A percentile compares a stretch with the other conserved stretches of the same genome.
phyloP scores from a whole-genome alignment of 2,113 vertebrate genomes.

The Menidia beryllina region DNA sequence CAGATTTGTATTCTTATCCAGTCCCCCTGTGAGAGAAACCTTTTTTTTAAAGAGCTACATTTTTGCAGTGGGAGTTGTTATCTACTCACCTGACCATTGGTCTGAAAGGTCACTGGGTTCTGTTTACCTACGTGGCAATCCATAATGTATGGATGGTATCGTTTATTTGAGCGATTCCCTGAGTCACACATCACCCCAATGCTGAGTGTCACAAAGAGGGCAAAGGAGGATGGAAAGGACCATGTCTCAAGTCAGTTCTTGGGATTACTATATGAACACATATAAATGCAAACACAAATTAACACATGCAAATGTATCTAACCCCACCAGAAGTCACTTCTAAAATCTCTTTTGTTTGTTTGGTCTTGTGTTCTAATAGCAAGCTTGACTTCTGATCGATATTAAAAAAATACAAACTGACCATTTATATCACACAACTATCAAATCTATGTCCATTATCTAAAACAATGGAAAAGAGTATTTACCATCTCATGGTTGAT shows the following conservation, averaged over 20 bases:
- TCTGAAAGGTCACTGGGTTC: constrained; percentile 68
- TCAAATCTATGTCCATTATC: too few relatives aligned
- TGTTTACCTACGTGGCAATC: constrained; percentile 72
- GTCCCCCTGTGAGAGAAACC: constrained; percentile 2
- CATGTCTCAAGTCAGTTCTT: constrained; percentile 50
- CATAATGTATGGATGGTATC: constrained; percentile 72
- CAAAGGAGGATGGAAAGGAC: constrained; percentile 58
- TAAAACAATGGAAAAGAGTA: too few relatives aligned
- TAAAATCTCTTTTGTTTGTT: not conserved
- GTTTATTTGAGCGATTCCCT: constrained; percentile 73
- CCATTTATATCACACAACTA: not conserved
- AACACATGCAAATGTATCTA: too few relatives aligned
- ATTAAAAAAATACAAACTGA: constrained; percentile 13
- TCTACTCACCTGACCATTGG: constrained; percentile 33
- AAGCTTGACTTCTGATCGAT: constrained; percentile 2
- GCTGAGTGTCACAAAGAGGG: constrained; percentile 50
- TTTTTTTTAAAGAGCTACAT: constrained; percentile 4
- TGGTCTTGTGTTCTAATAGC: constrained; percentile 6
- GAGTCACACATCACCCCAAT: constrained; percentile 42
- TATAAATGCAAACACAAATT: constrained; percentile 13
- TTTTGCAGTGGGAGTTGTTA: constrained; percentile 41
- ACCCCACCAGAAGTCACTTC: constrained; percentile 27
- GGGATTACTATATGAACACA: constrained; percentile 40
- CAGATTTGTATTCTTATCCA: constrained; percentile 13
- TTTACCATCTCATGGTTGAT: not conserved